phyloP scores from a whole-genome alignment of 1,140 invertebrate species.

The Rhyzopertha dominica region DNA sequence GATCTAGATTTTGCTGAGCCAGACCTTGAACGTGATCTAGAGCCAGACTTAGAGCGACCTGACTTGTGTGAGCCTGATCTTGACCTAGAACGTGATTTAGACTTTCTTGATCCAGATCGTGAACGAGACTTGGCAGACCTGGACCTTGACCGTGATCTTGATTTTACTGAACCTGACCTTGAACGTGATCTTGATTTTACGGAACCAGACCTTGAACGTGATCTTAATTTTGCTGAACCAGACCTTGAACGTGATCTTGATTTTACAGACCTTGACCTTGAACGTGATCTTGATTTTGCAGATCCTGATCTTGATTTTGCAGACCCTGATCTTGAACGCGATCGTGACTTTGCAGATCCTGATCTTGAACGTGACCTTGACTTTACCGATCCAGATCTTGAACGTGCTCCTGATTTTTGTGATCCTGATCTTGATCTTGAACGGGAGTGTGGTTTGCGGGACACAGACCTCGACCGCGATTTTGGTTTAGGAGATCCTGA shows the following conservation, averaged over 20 bases:
- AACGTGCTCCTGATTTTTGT: conserved; percentile 25
- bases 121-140: too few relatives aligned
- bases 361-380: conserved; percentile 35
- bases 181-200: conserved; percentile 24
- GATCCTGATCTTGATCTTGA: conserved; percentile 26
- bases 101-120: conserved; percentile 10
- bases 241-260: conserved; percentile 44
- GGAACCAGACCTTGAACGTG: conserved; percentile 40
- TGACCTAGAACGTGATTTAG: conserved; percentile 31
- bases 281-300: conserved; percentile 32
- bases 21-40: conserved; percentile 43
- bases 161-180: conserved; percentile 16
- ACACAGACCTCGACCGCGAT: conserved; percentile 27
- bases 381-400: conserved; percentile 23
- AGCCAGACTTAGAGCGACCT: conserved; percentile 26
- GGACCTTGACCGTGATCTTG: conserved; percentile 10
- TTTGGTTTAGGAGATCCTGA: conserved; percentile 20
- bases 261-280: conserved; percentile 28
- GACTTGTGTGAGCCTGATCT: conserved; percentile 34
- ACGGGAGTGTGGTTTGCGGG: conserved; percentile 20
- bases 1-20: conserved; percentile 43
- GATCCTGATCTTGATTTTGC: too few relatives aligned
- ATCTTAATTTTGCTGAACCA: conserved; percentile 41
- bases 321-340: conserved; percentile 31
- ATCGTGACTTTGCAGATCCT: conserved; percentile 32